These are phyloP conservation scores for Podarcis cretensis DNA, from an alignment of 2,113 vertebrate genomes.

Conservation along the genomic window DNA sequence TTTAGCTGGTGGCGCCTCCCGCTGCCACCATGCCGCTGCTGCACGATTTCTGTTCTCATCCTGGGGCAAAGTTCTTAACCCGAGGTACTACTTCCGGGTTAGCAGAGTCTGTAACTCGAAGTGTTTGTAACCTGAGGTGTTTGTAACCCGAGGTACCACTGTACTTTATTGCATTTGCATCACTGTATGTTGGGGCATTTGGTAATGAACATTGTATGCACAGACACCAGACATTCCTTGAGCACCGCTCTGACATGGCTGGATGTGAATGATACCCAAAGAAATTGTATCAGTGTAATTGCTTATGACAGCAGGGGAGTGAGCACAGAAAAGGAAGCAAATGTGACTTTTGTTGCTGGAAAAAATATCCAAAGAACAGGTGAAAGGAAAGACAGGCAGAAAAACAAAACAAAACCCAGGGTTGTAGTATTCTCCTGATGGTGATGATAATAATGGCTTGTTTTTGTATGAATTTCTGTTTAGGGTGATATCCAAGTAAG, in stretches of 20 bases:
- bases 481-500: neutral
- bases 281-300: neutral
- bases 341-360: neutral
- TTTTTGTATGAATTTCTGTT: slow-evolving; percentile 13
- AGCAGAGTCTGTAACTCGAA: too few species aligned
- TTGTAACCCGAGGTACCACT: too few species aligned
- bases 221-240: neutral
- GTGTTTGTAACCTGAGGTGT: too few species aligned
- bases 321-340: neutral
- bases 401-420: neutral
- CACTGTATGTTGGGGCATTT: neutral
- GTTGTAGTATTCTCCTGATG: neutral
- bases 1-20: too few species aligned
- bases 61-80: too few species aligned
- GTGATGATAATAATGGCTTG: neutral
- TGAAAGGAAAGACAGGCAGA: neutral
- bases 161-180: neutral
- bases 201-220: neutral
- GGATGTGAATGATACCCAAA: slow-evolving; percentile 18
- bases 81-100: too few species aligned
- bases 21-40: too few species aligned
- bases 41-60: too few species aligned
- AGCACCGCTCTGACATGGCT: neutral
- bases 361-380: neutral
- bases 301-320: slow-evolving; percentile 4